Conservation (phyloP, 2,797 vertebrate genomes). For the Poeciliopsis turneri region DNA sequence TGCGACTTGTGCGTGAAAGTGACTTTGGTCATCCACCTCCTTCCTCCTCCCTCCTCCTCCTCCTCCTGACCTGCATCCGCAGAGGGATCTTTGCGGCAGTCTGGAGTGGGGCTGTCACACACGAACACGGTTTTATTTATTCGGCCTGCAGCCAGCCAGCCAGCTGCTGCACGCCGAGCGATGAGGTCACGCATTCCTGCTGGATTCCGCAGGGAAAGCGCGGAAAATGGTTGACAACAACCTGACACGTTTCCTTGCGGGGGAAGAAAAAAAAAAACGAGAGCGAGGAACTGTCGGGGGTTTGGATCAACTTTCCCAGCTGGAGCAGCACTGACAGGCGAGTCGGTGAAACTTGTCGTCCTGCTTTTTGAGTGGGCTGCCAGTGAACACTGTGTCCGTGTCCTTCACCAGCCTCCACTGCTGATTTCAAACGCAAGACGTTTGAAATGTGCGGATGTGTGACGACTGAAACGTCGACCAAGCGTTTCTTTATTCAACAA, state of each 20-base stretch:
- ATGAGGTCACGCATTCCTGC: not conserved
- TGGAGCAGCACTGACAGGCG: slow-evolving; percentile 8
- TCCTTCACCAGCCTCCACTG: slow-evolving; percentile 34
- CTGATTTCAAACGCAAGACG: not conserved
- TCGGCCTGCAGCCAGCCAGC: not conserved
- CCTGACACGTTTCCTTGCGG: not conserved
- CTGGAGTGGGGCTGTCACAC: not conserved
- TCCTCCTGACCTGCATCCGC: slow-evolving; percentile 14
- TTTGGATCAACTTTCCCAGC: slow-evolving; percentile 23
- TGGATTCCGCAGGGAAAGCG: not conserved
- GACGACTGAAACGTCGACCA: not conserved
- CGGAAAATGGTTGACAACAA: not conserved
- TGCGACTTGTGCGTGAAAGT: slow-evolving; percentile 36
- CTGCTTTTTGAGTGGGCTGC: not conserved
- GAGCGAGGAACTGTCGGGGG: not conserved
- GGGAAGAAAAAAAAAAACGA: no score
- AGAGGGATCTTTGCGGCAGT: not conserved
- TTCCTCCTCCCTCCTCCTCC: not conserved
- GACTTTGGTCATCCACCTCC: slow-evolving; percentile 30
- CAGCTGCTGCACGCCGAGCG: not conserved
- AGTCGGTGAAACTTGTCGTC: slow-evolving; percentile 12
- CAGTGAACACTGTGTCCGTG: not conserved
- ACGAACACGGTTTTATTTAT: not conserved
- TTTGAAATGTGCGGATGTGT: not conserved
- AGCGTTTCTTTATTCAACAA: no score